Evolutionary conservation across 2,888 invertebrate genomes (phyloP).

Genomic region (Drosophila mulleri): DNA sequence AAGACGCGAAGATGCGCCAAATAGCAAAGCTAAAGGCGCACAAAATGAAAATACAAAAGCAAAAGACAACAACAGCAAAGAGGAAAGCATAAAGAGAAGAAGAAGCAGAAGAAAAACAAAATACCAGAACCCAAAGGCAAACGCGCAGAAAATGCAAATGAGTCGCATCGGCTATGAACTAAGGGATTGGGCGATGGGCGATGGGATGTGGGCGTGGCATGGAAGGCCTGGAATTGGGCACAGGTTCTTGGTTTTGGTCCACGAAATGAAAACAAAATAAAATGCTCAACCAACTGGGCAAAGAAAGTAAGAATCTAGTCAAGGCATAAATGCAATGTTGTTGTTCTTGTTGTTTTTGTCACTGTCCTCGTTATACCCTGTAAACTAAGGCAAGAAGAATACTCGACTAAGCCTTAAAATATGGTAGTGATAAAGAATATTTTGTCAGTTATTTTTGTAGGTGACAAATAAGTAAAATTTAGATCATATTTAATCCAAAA

Average conservation of each 20-base stretch:
- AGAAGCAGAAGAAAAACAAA: constrained; percentile 13
- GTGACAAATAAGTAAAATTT: too few species aligned
- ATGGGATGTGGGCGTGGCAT: constrained; percentile 8
- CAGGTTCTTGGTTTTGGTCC: constrained; percentile 23
- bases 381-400: too few species aligned
- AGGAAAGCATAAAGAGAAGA: background rate
- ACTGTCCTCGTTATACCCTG: constrained; percentile 15
- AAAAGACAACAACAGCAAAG: constrained; percentile 5
- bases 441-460: too few species aligned
- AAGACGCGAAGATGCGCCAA: constrained; percentile 66
- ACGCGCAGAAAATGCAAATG: constrained; percentile 76
- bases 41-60: constrained; percentile 48
- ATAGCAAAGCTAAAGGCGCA: constrained; percentile 50
- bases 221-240: constrained; percentile 11
- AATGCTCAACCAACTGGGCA: constrained; percentile 34
- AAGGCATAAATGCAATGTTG: constrained; percentile 50
- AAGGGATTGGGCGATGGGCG: constrained; percentile 25
- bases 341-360: constrained; percentile 32
- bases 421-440: too few species aligned
- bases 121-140: constrained; percentile 53
- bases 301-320: constrained; percentile 34
- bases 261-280: constrained; percentile 70
- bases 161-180: constrained; percentile 53
- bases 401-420: background rate
- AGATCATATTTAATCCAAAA: too few species aligned